Base-by-base conservation (phyloP, 2,113 vertebrate genomes). In the Suncus etruscus region DNA sequence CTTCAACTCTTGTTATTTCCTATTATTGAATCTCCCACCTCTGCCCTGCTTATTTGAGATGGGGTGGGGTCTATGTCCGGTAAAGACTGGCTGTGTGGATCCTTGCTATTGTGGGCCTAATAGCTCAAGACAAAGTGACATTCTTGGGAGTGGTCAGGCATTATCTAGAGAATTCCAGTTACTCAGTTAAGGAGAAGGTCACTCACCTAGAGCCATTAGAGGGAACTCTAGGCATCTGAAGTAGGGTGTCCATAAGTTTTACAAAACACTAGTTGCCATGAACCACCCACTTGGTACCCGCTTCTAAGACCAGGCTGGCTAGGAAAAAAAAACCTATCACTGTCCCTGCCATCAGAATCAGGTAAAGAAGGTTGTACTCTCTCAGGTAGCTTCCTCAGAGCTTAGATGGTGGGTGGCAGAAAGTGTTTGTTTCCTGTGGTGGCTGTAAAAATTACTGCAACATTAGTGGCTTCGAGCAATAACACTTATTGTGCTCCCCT, bases 91-190 rank as follows among this genome's bases (percentile, higher is more conserved):
- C 73, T 72, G 58, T 61, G 58, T 18, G 31, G 85, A 51, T 72
- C 78, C 45, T 24, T 82, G 63, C 80, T 93, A 6, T 81, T 87
- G 88, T 92, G 47, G 54, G 82, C 25, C 8, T 54, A 80, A 54
- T 78, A 69, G 50, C 75, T 69, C 48, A 50, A 25, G 66, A 90
- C 86, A 92, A 81, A 88, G 10, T 77, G 45, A 86, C 92, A 85
- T 94, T 93, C 92, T 91, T 77, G 77, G 89, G 91, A 95, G 95
- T 82, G 90, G 54, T 51, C 68, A 78, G 74, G 58, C 78, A 58
- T 45, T 95, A 87, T 94, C 90, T 95, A 92, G 90, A 94, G 86
- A 95, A 95, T 95, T 97, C 87, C 61, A 95, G 0, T 47, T 47
- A 86, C 78, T 94, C 73, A 8, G 25, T 58, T 90, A 73, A 82